A percentile compares a stretch with the other conserved stretches of the same genome.
phyloP scores from a whole-genome alignment of 30 jellyfish, hydroid and myxozoan genomes.

The Aurelia sp. region DNA sequence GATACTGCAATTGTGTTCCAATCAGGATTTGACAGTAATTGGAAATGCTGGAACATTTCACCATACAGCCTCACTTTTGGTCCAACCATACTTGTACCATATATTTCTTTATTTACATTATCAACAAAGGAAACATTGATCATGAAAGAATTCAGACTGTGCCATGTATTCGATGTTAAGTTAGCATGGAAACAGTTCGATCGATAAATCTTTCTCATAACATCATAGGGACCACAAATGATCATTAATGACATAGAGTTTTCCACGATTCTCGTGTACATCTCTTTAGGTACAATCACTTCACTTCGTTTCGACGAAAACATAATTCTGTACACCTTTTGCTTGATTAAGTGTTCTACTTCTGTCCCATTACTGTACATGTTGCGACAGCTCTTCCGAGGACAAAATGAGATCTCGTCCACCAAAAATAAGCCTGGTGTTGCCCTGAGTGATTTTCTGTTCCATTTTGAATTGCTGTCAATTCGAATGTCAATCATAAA shows the following conservation, averaged over 20 bases:
- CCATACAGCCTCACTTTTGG: conserved; percentile 20
- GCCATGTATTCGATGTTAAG: conserved; percentile 32
- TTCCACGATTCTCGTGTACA: conserved; percentile 3
- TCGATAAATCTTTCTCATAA: neutral
- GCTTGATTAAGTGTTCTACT: conserved; percentile 1
- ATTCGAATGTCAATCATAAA: conserved; percentile 10
- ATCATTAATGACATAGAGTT: conserved; percentile 7
- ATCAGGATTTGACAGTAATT: conserved; percentile 10
- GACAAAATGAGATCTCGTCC: conserved; percentile 50
- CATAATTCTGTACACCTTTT: neutral
- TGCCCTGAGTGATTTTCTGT: neutral
- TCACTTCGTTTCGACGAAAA: neutral
- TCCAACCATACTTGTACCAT: neutral
- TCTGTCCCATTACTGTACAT: neutral
- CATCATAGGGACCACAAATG: conserved; percentile 21
- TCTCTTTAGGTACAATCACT: no score
- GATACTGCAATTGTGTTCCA: conserved; percentile 22
- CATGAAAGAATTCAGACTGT: neutral
- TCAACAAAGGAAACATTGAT: conserved; percentile 16
- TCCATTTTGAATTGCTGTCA: neutral
- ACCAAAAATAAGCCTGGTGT: conserved; percentile 17
- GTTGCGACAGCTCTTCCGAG: conserved; percentile 4
- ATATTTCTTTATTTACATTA: neutral
- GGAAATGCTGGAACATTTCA: conserved; percentile 13
- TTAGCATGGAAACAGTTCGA: conserved; percentile 27